Percentiles rank a stretch among this genome's conserved stretches.
These are phyloP conservation scores for Gallinago nigripennis DNA, from an alignment of 2,797 vertebrate genomes.

Conservation along the genomic window DNA sequence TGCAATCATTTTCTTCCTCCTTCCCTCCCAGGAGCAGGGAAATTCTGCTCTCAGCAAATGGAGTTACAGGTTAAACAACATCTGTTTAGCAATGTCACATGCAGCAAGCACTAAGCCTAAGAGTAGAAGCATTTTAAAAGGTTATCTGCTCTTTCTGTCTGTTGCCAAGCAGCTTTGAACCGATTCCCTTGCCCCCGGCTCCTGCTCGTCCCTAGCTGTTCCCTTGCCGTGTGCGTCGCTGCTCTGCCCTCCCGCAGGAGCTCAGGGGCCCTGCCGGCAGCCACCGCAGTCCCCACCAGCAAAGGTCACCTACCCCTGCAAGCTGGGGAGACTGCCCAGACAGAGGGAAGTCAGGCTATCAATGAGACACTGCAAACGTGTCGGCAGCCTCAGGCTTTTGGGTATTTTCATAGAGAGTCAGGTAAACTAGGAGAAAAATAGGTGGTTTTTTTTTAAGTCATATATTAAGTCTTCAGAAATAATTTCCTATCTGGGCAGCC, in stretches of 20 bases:
- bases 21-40: not conserved
- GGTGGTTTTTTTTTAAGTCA: not conserved
- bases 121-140: not conserved
- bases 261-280: not conserved
- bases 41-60: not conserved
- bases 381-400: not conserved
- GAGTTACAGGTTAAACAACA: not conserved
- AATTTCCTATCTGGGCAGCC: not conserved
- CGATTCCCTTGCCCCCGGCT: not conserved
- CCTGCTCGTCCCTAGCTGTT: accelerated
- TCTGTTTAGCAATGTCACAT: not conserved
- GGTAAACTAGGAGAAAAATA: not conserved
- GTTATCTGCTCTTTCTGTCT: not conserved
- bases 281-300: not conserved
- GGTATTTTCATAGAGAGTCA: not conserved
- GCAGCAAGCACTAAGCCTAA: not conserved
- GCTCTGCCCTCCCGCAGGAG: not conserved
- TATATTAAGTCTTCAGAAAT: not conserved
- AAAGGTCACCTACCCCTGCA: not conserved
- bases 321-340: not conserved
- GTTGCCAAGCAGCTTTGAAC: not conserved
- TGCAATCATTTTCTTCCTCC: not conserved
- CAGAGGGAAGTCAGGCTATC: not conserved
- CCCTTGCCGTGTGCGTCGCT: not conserved
- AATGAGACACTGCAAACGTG: not conserved